Evolutionary conservation across 53 echinoderm and acorn worm species (phyloP).

Genomic region (Pentamera pediparva): DNA sequence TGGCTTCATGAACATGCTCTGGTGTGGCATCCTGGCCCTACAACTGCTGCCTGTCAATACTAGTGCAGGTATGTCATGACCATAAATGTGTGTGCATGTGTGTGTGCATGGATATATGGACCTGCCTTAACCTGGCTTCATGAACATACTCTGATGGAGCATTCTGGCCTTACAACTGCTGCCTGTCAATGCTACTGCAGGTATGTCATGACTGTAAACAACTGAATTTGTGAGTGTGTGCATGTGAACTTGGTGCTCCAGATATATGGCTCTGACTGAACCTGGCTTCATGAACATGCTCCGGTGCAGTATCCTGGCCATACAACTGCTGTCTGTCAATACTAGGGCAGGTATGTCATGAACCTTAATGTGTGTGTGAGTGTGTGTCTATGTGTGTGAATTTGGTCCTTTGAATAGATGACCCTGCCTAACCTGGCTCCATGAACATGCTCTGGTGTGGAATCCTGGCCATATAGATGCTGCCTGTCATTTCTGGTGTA

Average conservation of each 20-base stretch:
- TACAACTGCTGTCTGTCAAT: slow-evolving; percentile 90
- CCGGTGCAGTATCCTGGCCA: slow-evolving; percentile 88
- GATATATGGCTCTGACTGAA: slow-evolving; percentile 77
- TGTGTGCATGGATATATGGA: too few species aligned
- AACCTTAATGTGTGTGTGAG: too few species aligned
- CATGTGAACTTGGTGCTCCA: neutral
- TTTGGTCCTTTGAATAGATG: too few species aligned
- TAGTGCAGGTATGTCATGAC: slow-evolving; percentile 86
- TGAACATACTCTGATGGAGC: slow-evolving; percentile 97
- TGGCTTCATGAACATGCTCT: slow-evolving; percentile 91
- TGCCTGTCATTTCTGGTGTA: too few species aligned
- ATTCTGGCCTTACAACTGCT: slow-evolving; percentile 85
- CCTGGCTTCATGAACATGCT: slow-evolving; percentile 93
- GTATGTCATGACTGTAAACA: too few species aligned
- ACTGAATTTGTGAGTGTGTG: too few species aligned
- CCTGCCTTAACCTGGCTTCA: slow-evolving; percentile 77
- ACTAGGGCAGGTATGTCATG: slow-evolving; percentile 90
- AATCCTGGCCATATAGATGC: too few species aligned
- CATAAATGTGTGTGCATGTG: too few species aligned
- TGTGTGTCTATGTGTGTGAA: too few species aligned
- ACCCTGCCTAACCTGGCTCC: too few species aligned
- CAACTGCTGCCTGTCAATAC: slow-evolving; percentile 94
- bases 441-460: too few species aligned
- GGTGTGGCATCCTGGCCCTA: slow-evolving; percentile 92
- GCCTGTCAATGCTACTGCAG: slow-evolving; percentile 94